Evolutionary conservation across 2,113 vertebrate species (phyloP), one percentile per base, ranked within the genome.

Genomic region (Grus americana): DNA sequence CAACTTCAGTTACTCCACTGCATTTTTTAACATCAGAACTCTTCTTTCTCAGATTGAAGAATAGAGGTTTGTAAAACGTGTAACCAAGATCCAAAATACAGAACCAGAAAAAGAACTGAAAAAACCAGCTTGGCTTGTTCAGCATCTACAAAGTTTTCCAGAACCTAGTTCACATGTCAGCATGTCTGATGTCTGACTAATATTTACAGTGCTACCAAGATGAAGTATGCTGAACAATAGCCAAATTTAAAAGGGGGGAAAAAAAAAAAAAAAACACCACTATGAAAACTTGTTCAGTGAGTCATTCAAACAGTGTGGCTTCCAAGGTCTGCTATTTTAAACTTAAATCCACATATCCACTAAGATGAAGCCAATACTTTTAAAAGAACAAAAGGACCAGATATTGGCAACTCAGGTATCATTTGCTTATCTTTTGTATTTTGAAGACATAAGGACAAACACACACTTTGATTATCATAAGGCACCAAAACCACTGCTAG

Each of bases 291-390:
- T 82, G 76, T 81, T 88, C 88, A 82, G 71, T 65, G 79, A 96
- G 62, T 92, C 66, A 95, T 15, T 79, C 17, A 12, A 65, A 46
- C 55, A 67, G 42, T 12, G 7, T 18, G 67, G 49, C 30, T 93
- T 93, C 54, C 80, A 92, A 92, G 20, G 23, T 44, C 38, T 86
- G 90, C 72, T 71, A 94, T 66, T 88, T 86, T 68, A 76, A 87
- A 94, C 55, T 70, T 62, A 76, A 70, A 92, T 82, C 20, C 20
- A 49, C 12, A 88, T 32, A 90, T 4, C 15, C 49, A 58, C 20
- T 55, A 34, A 82, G 49, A 40, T 65, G 46, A 82, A 76, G 32
- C 12, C 30, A 76, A 61, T 2, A 22, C n/a, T 47, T 73, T 36
- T 20, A 73, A 76, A 91, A 47, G 22, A 75, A 18, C 40, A 76